Conservation (phyloP, 1,140 invertebrate genomes). For the Drosophila lacertosa region DNA sequence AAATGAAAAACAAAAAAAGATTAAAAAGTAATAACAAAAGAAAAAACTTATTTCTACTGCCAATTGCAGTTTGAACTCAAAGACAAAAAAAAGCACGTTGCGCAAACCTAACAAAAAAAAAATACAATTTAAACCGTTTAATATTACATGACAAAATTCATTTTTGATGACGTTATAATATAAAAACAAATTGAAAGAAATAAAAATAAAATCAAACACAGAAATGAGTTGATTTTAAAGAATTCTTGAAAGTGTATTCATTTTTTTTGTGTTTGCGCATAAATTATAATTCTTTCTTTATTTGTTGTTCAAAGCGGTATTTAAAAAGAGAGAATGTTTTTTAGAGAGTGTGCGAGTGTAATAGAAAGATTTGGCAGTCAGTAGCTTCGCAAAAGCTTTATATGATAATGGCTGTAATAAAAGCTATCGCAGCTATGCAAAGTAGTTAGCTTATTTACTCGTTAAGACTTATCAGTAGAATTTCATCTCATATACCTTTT, state of each 20-base stretch:
- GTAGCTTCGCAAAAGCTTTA: not conserved
- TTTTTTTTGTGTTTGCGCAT: slow-evolving; percentile 38
- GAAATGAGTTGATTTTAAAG: slow-evolving; percentile 23
- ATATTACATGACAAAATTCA: slow-evolving; percentile 66
- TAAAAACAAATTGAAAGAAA: slow-evolving; percentile 6
- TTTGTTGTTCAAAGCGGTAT: not conserved
- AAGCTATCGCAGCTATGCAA: slow-evolving; percentile 1
- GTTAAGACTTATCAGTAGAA: slow-evolving; percentile 15
- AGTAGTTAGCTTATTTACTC: slow-evolving; percentile 10
- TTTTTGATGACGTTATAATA: slow-evolving; percentile 62
- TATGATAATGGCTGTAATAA: slow-evolving; percentile 4
- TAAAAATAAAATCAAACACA: slow-evolving; percentile 4
- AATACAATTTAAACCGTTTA: slow-evolving; percentile 42
- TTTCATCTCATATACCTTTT: slow-evolving; percentile 4
- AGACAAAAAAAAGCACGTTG: slow-evolving; percentile 67
- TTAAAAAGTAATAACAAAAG: slow-evolving; percentile 5
- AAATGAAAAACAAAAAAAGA: not conserved
- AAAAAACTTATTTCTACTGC: slow-evolving; percentile 21
- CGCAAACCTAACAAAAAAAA: slow-evolving; percentile 54
- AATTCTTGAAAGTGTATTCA: slow-evolving; percentile 20
- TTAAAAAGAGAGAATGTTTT: not conserved
- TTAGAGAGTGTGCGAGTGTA: not conserved
- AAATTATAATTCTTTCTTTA: slow-evolving; percentile 27
- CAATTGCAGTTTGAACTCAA: slow-evolving; percentile 56
- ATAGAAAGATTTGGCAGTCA: not conserved